Conservation (phyloP, 2,797 vertebrate species). For the Psittacula echo region DNA sequence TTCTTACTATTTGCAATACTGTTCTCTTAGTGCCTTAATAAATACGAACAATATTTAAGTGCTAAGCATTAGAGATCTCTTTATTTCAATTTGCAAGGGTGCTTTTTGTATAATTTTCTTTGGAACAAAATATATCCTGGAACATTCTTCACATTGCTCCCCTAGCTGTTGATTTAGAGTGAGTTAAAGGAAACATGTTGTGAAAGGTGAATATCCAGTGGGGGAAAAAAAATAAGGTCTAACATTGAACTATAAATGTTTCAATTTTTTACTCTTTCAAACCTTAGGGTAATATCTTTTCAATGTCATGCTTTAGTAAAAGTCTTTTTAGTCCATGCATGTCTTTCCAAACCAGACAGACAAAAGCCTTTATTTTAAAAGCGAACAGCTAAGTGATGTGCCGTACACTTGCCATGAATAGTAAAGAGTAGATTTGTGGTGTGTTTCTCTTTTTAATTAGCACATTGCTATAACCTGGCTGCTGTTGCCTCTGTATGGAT, state of each 20-base stretch:
- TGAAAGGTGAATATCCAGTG: constrained; percentile 28
- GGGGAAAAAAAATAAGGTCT: neutral
- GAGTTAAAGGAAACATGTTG: constrained; percentile 49
- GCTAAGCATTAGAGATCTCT: constrained; percentile 7
- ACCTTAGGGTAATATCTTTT: constrained; percentile 62
- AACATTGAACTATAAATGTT: constrained; percentile 59
- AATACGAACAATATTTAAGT: constrained; percentile 30
- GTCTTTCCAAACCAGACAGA: constrained; percentile 61
- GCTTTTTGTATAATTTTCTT: constrained; percentile 33
- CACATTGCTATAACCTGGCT: constrained; percentile 21
- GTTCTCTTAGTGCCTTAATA: constrained; percentile 15
- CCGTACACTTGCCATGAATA: constrained; percentile 66
- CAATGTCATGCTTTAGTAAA: constrained; percentile 66
- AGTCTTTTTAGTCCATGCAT: constrained; percentile 38
- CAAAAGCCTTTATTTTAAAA: constrained; percentile 70
- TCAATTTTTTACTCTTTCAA: constrained; percentile 50
- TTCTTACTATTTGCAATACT: neutral
- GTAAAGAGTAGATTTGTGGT: constrained; percentile 44
- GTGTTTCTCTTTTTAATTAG: constrained; percentile 69
- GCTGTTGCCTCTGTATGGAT: constrained; percentile 1
- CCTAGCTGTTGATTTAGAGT: constrained; percentile 43
- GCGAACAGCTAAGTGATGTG: constrained; percentile 70
- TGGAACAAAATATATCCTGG: neutral
- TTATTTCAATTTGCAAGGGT: constrained; percentile 18
- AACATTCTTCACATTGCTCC: constrained; percentile 7